phyloP scores from a whole-genome alignment of 2,113 vertebrate genomes.

The Geococcyx californianus region DNA sequence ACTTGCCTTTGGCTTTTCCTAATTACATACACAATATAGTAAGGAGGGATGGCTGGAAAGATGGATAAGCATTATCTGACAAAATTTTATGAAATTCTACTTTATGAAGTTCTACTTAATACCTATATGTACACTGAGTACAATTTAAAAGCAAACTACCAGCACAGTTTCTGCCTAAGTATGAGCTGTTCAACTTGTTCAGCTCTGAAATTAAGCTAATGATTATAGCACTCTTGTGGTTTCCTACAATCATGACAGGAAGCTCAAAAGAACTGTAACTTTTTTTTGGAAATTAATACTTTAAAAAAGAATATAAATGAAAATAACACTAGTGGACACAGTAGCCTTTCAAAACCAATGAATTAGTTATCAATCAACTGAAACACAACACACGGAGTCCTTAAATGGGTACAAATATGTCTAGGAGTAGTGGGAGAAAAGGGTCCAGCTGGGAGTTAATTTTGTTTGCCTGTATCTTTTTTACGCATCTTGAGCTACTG shows the following conservation, averaged over 20 bases:
- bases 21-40: not conserved
- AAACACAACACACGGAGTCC: not conserved
- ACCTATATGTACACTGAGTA: not conserved
- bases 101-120: not conserved
- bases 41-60: not conserved
- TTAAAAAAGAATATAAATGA: conserved; percentile 3
- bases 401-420: not conserved
- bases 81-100: not conserved
- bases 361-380: not conserved
- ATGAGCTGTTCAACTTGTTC: not conserved
- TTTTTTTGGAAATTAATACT: not conserved
- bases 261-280: not conserved
- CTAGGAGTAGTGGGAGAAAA: not conserved
- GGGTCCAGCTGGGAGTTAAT: not conserved
- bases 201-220: not conserved
- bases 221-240: not conserved
- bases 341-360: not conserved
- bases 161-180: not conserved
- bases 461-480: not conserved
- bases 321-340: not conserved
- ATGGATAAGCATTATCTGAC: not conserved
- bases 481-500: not conserved
- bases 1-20: not conserved
- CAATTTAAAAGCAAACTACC: not conserved
- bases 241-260: not conserved